Percentiles rank a stretch among this genome's conserved stretches.
Conservation (phyloP, 2,888 invertebrate species). For the Temnothorax rugatulus region DNA sequence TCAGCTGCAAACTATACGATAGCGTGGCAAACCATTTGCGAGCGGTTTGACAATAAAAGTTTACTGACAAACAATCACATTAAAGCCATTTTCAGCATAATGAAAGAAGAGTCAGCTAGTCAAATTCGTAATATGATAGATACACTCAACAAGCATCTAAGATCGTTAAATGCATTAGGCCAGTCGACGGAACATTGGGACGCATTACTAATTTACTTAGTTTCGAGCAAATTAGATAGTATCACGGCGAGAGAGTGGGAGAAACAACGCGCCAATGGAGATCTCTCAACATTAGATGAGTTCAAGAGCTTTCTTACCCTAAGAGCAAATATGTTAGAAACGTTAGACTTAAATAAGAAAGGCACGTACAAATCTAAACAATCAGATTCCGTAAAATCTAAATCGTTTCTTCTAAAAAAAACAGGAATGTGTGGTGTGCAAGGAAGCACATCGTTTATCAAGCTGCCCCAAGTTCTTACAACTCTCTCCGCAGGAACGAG, state of each 20-base stretch:
- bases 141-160: background rate
- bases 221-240: background rate
- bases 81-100: background rate
- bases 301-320: background rate
- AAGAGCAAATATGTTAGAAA: background rate
- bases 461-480: background rate
- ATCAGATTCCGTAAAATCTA: background rate
- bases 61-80: background rate
- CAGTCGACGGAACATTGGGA: background rate
- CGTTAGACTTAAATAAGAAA: background rate
- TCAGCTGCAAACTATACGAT: background rate
- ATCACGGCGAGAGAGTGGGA: background rate
- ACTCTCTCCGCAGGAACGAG: background rate
- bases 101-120: background rate
- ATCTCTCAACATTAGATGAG: background rate
- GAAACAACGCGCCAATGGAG: background rate
- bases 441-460: background rate
- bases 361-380: background rate
- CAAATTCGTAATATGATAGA: background rate
- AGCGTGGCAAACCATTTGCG: background rate
- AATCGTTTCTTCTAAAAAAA: background rate
- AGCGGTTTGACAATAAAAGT: background rate
- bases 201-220: background rate
- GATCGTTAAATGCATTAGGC: background rate
- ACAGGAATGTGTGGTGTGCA: background rate